Conservation (phyloP, 2,888 invertebrate species). For the Drosophila prostipennis region DNA sequence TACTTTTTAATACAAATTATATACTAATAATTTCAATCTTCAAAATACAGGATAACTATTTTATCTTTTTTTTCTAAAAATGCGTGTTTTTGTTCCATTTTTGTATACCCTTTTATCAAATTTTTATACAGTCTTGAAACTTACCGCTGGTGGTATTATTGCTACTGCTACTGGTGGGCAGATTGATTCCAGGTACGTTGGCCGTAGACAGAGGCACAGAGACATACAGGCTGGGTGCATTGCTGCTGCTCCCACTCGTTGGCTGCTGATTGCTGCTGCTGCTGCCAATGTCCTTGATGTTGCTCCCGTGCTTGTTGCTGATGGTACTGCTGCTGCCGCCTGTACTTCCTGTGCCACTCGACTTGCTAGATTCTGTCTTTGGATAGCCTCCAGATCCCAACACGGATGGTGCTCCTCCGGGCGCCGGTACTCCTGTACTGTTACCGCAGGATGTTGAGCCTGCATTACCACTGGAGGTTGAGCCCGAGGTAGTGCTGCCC, state of each 20-base stretch:
- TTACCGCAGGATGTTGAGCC: slow-evolving; percentile 8
- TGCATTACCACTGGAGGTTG: slow-evolving; percentile 31
- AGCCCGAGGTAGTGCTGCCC: slow-evolving; percentile 63
- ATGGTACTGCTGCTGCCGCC: slow-evolving; percentile 34
- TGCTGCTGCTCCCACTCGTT: slow-evolving; percentile 46
- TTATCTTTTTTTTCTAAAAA: no score
- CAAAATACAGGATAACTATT: no score
- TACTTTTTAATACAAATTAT: no score
- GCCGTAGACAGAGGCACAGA: slow-evolving; percentile 87
- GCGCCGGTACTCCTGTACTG: slow-evolving; percentile 14
- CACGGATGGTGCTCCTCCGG: slow-evolving; percentile 3
- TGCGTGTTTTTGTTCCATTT: no score
- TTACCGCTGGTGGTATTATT: slow-evolving; percentile 55
- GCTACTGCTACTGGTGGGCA: slow-evolving; percentile 73
- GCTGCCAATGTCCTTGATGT: slow-evolving; percentile 46
- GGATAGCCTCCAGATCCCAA: slow-evolving; percentile 37
- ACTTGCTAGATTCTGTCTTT: slow-evolving; percentile 58
- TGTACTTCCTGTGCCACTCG: slow-evolving; percentile 34
- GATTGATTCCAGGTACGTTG: slow-evolving; percentile 84
- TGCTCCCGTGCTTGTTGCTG: slow-evolving; percentile 30
- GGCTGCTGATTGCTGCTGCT: slow-evolving; percentile 41
- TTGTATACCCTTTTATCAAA: no score
- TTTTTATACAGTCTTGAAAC: slow-evolving; percentile 13
- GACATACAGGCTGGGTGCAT: slow-evolving; percentile 86
- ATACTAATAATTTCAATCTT: no score